phyloP scores from a whole-genome alignment of 2,113 vertebrate species.

The Phalacrocorax brasilianus region DNA sequence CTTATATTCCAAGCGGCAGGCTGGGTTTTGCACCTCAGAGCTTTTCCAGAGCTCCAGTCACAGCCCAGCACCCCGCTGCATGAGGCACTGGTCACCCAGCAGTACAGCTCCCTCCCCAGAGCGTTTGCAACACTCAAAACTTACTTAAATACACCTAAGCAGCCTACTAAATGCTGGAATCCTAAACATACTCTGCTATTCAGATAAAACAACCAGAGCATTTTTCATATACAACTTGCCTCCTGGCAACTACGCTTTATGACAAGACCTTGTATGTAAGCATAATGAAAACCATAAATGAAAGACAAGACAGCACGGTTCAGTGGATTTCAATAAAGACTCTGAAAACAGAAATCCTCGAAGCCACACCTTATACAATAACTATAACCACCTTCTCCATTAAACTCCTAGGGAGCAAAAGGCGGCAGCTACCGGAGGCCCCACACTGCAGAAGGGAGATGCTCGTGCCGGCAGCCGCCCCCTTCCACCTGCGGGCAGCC shows the following conservation, averaged over 20 bases:
- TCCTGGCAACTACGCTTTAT: conserved; percentile 8
- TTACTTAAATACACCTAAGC: not conserved
- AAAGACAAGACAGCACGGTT: not conserved
- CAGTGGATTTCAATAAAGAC: conserved; percentile 2
- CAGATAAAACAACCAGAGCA: not conserved
- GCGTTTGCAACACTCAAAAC: not conserved
- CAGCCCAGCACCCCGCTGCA: rapidly evolving
- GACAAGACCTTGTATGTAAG: not conserved
- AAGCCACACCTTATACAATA: not conserved
- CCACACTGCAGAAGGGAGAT: not conserved
- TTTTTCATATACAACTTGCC: not conserved
- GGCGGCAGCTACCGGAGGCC: not conserved
- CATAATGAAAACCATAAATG: conserved; percentile 6
- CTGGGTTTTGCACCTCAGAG: not conserved
- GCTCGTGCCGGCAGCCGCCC: not conserved
- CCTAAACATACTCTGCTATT: not conserved
- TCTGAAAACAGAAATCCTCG: not conserved
- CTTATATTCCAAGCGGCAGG: not conserved
- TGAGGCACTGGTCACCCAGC: not conserved
- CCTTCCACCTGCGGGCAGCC: not conserved
- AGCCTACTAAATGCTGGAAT: not conserved
- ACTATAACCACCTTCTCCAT: not conserved
- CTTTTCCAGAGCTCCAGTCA: not conserved
- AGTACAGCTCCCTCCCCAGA: not conserved
- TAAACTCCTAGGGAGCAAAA: not conserved